Evolutionary conservation across 2,113 vertebrate genomes (phyloP).

Genomic region (Dryoscopus gambensis): DNA sequence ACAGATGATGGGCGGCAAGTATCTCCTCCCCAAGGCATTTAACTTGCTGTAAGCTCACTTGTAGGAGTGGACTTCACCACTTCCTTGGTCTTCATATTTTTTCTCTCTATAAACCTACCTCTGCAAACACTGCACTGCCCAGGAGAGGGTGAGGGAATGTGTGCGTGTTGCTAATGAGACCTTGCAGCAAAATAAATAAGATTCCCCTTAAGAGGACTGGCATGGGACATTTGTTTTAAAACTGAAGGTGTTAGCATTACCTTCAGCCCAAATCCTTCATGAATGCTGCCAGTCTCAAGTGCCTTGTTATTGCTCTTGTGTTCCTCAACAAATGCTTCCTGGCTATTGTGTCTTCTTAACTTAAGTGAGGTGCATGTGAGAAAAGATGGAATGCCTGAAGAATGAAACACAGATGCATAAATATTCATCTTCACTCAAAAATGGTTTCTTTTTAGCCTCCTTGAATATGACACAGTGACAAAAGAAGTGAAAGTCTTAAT

Average conservation of each 20-base stretch:
- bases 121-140: background rate
- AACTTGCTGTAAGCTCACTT: background rate
- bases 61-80: background rate
- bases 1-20: constrained; percentile 90
- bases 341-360: background rate
- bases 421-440: background rate
- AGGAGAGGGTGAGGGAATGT: background rate
- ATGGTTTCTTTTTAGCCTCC: constrained; percentile 71
- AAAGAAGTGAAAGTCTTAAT: constrained; percentile 89
- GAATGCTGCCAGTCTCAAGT: background rate
- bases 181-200: background rate
- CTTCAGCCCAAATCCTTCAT: background rate
- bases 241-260: background rate
- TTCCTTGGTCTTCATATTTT: background rate
- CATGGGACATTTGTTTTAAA: background rate
- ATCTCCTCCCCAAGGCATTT: background rate
- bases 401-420: background rate
- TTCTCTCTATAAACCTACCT: background rate
- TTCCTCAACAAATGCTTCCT: background rate
- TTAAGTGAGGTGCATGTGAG: background rate
- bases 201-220: background rate
- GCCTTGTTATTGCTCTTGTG: background rate
- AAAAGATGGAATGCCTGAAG: background rate
- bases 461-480: constrained; percentile 86
- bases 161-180: background rate